Base-by-base conservation (phyloP, 2,888 invertebrate species). In the Altica lythri region DNA sequence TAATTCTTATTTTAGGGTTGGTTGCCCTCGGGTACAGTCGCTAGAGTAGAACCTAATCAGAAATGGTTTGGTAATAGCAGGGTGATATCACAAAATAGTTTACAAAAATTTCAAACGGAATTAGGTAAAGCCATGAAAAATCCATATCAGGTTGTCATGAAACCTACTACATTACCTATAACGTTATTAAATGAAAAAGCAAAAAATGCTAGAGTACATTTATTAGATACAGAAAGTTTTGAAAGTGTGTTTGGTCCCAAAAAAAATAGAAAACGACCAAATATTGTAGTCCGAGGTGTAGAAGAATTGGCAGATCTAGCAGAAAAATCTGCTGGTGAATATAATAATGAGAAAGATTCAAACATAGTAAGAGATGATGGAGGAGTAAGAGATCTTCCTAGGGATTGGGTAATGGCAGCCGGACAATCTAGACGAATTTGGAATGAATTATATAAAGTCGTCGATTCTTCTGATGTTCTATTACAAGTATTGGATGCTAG, bases 31-130 rank as follows among this genome's bases (percentile, higher is more conserved):
- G 99, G 99, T 16, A 88, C 93, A 1, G 86, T 90, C 72, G 94
- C 97, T 19, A 83, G 98, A 54, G 93, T 99, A 0, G 99, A 97
- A 77, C 99, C 99, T 1, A 96, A 93, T 65, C 92, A 95, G 68
- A 94, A 91, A 74, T 99, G 99, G 99, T 99, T 99, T 77, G 96
- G 97, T 10, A 99, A 99, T 75, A 96, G 98, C 0, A 83, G 96
- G 59, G 96, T 99, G 0, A 94, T 99, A 63, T 90, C 95, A 0
- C 98, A 99, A 77, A 88, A 83, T 69, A 88, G 92, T 0, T 72
- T 93, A 19, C 92, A 92, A 75, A 92, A 90, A 71, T 92, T 93
- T 70, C 91, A 99, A 79, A 91, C 91, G 32, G 97, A 97, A 78
- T 85, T 99, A 73, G 95, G 95, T 12, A 91, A 92, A 68, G 97